Evolutionary conservation across 2,888 invertebrate species (phyloP), one percentile per base, ranked within the genome.

Genomic region (Melinaea menophilus): DNA sequence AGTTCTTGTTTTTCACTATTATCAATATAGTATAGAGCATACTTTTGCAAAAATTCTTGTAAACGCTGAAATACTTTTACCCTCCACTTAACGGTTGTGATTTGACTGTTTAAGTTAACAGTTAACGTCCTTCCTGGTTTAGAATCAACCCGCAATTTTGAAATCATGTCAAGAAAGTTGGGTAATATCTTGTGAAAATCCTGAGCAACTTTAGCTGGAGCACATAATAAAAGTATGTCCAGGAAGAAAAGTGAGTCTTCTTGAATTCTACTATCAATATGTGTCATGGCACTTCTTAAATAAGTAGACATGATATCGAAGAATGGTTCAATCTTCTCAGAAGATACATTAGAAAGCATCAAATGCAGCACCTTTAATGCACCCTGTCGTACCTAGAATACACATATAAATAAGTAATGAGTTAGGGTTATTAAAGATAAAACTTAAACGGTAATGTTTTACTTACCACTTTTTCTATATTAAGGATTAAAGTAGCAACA

Each of bases 241-340:
- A 98, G 85, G 69, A 97, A 92, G 0, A 94, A 79, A 0, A 98
- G 86, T 0, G 97, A 95, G 81, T 97, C 97, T 78, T 96, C 95
- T 78, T 97, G 96, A 67, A 98, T 94, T 58, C 92, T 90, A 11
- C 92, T 92, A 78, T 95, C 93, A 65, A 98, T 95, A 75, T 98
- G 96, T 0, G 97, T 97, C 96, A 98, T 96, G 0, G 96, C 95
- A 87, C 97, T 97, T 60, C 95, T 93, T 56, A 98, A 82, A 81
- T 96, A 96, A 1, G 96, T 95, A 31, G 95, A 93, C 65, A 98
- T 85, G 5, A 95, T 91, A 67, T 94, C 93, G 77, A 95, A 95
- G 80, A 96, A 96, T 9, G 97, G 96, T 51, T 91, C 80, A 12
- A 95, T 80, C 72, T 93, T 93, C 9, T 91, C 90, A 64, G 84